Percentiles rank a stretch among this genome's conserved stretches.
Conservation (phyloP, 53 echinoderm and acorn worm genomes). For the Stichopus horrens region DNA sequence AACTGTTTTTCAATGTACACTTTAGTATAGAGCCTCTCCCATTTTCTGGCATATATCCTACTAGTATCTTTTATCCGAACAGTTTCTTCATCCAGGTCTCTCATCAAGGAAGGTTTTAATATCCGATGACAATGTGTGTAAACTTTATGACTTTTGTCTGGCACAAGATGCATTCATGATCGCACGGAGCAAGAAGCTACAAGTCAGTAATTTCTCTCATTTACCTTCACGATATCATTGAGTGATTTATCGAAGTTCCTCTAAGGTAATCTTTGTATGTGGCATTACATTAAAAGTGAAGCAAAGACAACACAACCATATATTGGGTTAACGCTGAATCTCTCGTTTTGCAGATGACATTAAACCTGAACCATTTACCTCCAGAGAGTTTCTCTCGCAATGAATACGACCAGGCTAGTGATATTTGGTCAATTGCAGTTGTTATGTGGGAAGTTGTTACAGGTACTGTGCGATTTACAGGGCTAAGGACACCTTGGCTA, state of each 20-base stretch:
- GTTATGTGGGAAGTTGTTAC: neutral
- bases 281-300: no score
- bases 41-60: no score
- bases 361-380: neutral
- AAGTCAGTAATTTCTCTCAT: neutral
- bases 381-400: neutral
- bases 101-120: neutral
- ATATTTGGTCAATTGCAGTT: neutral
- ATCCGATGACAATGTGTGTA: neutral
- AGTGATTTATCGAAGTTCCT: no score
- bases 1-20: no score
- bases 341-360: neutral
- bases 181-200: neutral
- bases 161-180: neutral
- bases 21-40: no score
- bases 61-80: no score
- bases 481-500: neutral
- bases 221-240: no score
- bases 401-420: neutral
- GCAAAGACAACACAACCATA: no score
- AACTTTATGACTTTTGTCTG: neutral
- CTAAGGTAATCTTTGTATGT: no score
- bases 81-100: neutral
- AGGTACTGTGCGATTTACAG: neutral
- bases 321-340: no score